Evolutionary conservation across 2,888 invertebrate species (phyloP).

Genomic region (Fabriciana adippe): DNA sequence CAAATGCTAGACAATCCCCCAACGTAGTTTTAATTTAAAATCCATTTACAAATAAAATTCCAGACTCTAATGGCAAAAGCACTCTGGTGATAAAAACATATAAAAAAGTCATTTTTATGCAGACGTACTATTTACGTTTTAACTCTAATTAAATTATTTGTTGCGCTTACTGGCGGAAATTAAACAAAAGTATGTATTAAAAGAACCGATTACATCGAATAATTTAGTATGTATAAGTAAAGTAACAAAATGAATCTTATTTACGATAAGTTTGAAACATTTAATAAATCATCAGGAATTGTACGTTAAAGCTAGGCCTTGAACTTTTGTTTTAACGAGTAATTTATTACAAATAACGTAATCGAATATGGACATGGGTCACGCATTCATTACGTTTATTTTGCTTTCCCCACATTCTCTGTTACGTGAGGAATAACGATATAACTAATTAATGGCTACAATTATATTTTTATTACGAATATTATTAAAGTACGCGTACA

Average conservation of each 20-base stretch:
- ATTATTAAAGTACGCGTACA: slow-evolving; percentile 14
- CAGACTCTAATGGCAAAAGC: slow-evolving; percentile 41
- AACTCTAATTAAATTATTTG: slow-evolving; percentile 4
- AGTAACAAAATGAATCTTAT: neutral
- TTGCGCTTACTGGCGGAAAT: too few relatives aligned
- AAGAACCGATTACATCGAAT: neutral
- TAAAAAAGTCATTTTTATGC: slow-evolving; percentile 51
- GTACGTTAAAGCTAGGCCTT: slow-evolving; percentile 16
- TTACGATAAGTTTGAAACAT: neutral
- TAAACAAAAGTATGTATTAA: too few relatives aligned
- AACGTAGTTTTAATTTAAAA: slow-evolving; percentile 68
- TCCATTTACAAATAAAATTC: slow-evolving; percentile 62
- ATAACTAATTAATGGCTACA: slow-evolving; percentile 42
- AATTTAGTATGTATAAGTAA: neutral
- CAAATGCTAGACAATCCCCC: slow-evolving; percentile 55
- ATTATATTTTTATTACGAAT: slow-evolving; percentile 37
- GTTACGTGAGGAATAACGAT: slow-evolving; percentile 44
- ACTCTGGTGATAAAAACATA: slow-evolving; percentile 48
- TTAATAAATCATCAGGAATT: neutral
- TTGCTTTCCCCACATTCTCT: slow-evolving; percentile 39
- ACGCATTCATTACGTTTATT: slow-evolving; percentile 45
- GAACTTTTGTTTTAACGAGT: slow-evolving; percentile 19
- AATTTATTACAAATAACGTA: slow-evolving; percentile 36
- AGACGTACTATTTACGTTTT: slow-evolving; percentile 19
- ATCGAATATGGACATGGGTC: slow-evolving; percentile 37